Base-by-base conservation (phyloP, 2,797 vertebrate genomes). In the Argya squamiceps region DNA sequence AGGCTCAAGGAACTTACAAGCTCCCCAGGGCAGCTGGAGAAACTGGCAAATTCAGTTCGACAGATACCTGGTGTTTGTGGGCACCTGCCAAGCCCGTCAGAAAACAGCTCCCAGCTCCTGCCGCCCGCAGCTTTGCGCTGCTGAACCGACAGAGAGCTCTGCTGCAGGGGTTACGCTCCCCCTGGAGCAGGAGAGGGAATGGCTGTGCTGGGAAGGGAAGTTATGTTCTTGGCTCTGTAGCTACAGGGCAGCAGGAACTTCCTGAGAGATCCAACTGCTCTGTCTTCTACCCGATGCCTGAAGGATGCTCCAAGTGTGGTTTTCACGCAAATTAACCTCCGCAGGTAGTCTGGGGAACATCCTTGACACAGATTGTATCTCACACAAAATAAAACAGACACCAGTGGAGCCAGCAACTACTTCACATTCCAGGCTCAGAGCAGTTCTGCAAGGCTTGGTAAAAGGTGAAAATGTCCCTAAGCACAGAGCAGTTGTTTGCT, bases 1-100 rank as follows among this genome's bases (percentile, higher is more conserved):
- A 95, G 85, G 80, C 84, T 91, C 52, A 77, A 95, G 80, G 80
- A 94, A 80, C 89, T 90, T 62, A 63, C 24, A 74, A 95, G 88
- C 85, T 96, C 92, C 83, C 88, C 67, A 36, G 80, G 83, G 88
- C 70, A 79, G 92, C 86, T 39, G 78, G 37, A 93, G 77, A 89
- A 94, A 64, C 70, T 84, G 32, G 80, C 83, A 88, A 74, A 92
- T 70, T 88, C 88, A 84, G 22, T 64, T 60, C 43, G 74, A 93
- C 85, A 79, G 88, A 96, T 77, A 88, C 85, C 95, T 84, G 70
- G 91, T 74, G 89, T 67, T 93, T 0, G 18, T 64, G 94, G 92
- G 84, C 76, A 10, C 19, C 4, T 84, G 96, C 95, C 96, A 96
- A 92, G 69, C 49, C 79, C 34, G 24, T 58, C 39, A 32, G 70